Evolutionary conservation across 2,888 invertebrate species (phyloP), one percentile per base, ranked within the genome.

Genomic region (Argynnis bischoffii): DNA sequence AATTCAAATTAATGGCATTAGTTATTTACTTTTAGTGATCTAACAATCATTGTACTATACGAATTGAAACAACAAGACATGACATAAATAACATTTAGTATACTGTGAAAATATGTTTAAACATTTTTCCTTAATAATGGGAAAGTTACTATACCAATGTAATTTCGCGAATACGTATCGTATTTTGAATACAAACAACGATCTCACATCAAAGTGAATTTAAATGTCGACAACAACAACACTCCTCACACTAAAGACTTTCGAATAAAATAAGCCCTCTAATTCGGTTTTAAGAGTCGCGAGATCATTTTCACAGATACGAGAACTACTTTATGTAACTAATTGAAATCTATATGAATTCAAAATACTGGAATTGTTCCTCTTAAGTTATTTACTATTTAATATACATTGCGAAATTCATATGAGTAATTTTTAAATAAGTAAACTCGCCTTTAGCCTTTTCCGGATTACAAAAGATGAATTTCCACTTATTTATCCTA

Each of bases 121-220:
- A 64, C 60, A 66, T 70, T 70, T 69, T 71, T 66, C 61, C 69
- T 73, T 72, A 67, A 66, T 72, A 70, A 69, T 55, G 69, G 66
- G 67, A 70, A 64, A 67, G 63, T 69, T 68, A 51, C 60, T 50
- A 61, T 64, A 57, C 72, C 55, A 66, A 70, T 66, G 71, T 72
- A 69, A 74, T 72, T 74, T 71, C 69, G 55, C 55, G 68, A 67
- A 66, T 69, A 69, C 69, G 67, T 74, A 72, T 76, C 72, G 73
- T 73, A 70, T 78, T 69, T 69, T 72, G 63, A 51, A 69, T 57
- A 73, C 73, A 71, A 75, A 76, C 74, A 75, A 64, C 69, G 65
- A 71, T 74, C 75, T 68, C 77, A 88, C 85, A 87, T 89, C 90
- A 89, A 89, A 89, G 82, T 72, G 80, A 79, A 83, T 86, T 86